phyloP scores from a whole-genome alignment of 2,888 invertebrate genomes.

The Phytoseiulus persimilis region DNA sequence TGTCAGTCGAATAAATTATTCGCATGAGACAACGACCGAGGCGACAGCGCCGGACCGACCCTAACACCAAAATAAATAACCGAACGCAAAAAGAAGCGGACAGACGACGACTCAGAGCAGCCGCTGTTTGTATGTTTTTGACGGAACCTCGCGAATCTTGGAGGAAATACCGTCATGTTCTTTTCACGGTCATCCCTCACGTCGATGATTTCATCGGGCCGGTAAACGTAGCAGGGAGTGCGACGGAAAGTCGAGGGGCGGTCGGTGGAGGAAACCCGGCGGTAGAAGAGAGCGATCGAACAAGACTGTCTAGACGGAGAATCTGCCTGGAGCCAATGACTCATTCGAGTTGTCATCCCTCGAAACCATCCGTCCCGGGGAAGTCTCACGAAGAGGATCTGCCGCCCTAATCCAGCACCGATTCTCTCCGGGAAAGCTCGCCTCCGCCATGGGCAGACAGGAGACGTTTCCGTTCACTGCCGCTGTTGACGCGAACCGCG shows the following conservation, averaged over 20 bases:
- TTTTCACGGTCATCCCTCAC: not conserved
- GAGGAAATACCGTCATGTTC: not conserved
- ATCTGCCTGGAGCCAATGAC: not conserved
- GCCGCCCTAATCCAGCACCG: not conserved
- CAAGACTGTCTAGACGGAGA: not conserved
- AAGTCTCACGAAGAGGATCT: not conserved
- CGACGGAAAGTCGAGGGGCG: not conserved
- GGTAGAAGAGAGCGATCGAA: not conserved
- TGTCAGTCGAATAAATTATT: not conserved
- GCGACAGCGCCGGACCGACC: not conserved
- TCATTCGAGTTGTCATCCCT: no score
- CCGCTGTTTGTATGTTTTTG: not conserved
- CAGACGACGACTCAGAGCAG: not conserved
- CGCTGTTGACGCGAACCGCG: no score
- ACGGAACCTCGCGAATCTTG: not conserved
- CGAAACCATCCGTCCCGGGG: not conserved
- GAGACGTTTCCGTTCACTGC: no score
- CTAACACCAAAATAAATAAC: not conserved
- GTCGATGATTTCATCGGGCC: not conserved
- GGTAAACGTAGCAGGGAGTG: not conserved
- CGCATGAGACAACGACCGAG: not conserved
- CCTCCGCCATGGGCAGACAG: not conserved
- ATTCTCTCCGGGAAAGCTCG: not conserved
- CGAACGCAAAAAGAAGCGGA: not conserved
- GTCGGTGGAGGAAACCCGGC: not conserved